phyloP scores from a whole-genome alignment of 92 coral and sea anemone species.

The Epizoanthus stellaris region DNA sequence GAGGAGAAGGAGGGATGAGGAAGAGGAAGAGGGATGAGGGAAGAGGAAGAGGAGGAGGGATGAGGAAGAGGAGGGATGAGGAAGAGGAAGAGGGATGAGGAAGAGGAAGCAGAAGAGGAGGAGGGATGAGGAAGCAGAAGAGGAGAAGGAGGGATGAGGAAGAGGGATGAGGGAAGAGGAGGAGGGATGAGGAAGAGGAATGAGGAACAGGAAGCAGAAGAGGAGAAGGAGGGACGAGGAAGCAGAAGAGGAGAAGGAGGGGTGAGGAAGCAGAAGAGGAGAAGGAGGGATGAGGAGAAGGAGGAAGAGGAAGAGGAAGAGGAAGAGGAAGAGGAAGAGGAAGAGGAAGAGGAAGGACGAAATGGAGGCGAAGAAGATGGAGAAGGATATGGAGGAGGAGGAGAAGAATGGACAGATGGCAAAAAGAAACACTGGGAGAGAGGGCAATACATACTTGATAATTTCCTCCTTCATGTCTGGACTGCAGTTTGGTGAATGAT shows the following conservation, averaged over 20 bases:
- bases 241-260: not conserved
- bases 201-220: not conserved
- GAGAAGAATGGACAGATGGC: not conserved
- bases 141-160: not conserved
- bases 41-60: too few relatives aligned
- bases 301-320: not conserved
- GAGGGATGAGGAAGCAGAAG: too few relatives aligned
- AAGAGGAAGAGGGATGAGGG: too few relatives aligned
- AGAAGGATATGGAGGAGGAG: not conserved
- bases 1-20: too few relatives aligned
- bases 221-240: not conserved
- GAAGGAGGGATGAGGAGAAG: not conserved
- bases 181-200: not conserved
- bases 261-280: not conserved
- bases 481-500: constrained; percentile 74
- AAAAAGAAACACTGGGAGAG: too few relatives aligned
- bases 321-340: not conserved
- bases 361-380: not conserved
- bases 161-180: too few relatives aligned
- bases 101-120: too few relatives aligned
- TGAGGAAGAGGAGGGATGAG: too few relatives aligned
- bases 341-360: not conserved
- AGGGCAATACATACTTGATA: constrained; percentile 54
- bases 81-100: too few relatives aligned
- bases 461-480: constrained; percentile 73